A percentile compares a stretch with the other conserved stretches of the same genome.
Evolutionary conservation across 2,113 vertebrate species (phyloP).

Genomic region (Naja naja): DNA sequence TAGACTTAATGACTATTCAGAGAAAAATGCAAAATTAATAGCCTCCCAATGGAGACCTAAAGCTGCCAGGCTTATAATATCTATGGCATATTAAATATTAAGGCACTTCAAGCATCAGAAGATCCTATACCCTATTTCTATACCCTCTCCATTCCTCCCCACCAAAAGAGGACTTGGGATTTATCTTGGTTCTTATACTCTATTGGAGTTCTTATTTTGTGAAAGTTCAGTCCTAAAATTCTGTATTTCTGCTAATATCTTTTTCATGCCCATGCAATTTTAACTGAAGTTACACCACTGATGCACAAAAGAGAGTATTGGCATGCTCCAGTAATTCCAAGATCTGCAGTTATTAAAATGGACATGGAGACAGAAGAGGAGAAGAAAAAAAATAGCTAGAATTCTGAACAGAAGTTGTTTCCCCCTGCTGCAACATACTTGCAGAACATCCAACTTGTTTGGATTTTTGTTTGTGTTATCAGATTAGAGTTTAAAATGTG

Average conservation of each 20-base stretch:
- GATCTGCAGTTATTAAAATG: not conserved
- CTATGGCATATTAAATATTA: not conserved
- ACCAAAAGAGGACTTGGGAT: not conserved
- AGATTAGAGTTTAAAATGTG: not conserved
- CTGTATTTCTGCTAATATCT: not conserved
- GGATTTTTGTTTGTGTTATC: not conserved
- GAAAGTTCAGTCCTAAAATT: not conserved
- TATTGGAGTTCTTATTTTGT: not conserved
- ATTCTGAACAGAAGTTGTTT: not conserved
- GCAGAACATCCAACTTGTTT: not conserved
- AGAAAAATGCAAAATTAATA: constrained; percentile 34
- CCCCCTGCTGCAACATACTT: not conserved
- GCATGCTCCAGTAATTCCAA: not conserved
- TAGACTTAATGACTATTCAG: constrained; percentile 37
- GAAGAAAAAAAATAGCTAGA: not conserved
- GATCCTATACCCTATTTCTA: not conserved
- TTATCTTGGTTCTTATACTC: not conserved
- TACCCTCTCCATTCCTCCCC: not conserved
- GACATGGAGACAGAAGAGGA: not conserved
- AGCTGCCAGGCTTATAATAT: not conserved
- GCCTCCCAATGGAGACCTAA: constrained; percentile 7
- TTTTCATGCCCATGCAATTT: not conserved
- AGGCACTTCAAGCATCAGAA: not conserved
- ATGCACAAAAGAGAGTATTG: not conserved
- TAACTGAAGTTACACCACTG: not conserved